These are phyloP conservation scores for Drosophila simulans DNA, from an alignment of 1,140 invertebrate genomes.

Conservation along the genomic window DNA sequence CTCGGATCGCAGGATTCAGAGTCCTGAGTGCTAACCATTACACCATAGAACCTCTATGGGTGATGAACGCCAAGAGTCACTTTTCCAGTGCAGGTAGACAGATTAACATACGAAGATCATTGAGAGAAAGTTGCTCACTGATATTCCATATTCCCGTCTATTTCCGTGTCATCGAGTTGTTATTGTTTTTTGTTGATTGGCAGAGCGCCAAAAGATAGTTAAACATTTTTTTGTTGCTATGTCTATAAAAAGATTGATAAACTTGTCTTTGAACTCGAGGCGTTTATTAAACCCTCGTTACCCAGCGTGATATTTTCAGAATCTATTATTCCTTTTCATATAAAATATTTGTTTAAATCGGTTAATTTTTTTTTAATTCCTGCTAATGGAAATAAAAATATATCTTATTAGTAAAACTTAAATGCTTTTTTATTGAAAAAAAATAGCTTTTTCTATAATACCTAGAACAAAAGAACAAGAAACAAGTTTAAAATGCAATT, in stretches of 20 bases:
- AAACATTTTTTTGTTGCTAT: background rate
- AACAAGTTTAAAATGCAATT: constrained; percentile 8
- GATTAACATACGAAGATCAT: constrained; percentile 1
- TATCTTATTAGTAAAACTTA: no score
- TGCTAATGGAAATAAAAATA: no score
- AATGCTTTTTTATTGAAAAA: no score
- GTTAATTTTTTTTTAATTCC: no score
- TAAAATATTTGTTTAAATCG: no score
- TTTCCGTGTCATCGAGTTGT: constrained; percentile 18
- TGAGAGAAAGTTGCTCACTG: constrained; percentile 26
- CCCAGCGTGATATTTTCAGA: no score
- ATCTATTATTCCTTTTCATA: no score
- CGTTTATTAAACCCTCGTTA: background rate
- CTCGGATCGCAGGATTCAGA: constrained; percentile 96
- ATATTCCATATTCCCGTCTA: constrained; percentile 14
- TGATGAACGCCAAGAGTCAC: background rate
- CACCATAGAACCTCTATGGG: constrained; percentile 89
- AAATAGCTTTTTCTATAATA: background rate
- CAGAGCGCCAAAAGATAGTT: background rate
- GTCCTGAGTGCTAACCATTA: constrained; percentile 96
- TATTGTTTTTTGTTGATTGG: constrained; percentile 3
- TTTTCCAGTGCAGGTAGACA: constrained; percentile 26
- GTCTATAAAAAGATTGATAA: constrained; percentile 3
- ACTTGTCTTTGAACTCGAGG: background rate
- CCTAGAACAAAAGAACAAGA: background rate